Base-by-base conservation (phyloP, 2,888 invertebrate species). In the Acanthosepion lycidas region DNA sequence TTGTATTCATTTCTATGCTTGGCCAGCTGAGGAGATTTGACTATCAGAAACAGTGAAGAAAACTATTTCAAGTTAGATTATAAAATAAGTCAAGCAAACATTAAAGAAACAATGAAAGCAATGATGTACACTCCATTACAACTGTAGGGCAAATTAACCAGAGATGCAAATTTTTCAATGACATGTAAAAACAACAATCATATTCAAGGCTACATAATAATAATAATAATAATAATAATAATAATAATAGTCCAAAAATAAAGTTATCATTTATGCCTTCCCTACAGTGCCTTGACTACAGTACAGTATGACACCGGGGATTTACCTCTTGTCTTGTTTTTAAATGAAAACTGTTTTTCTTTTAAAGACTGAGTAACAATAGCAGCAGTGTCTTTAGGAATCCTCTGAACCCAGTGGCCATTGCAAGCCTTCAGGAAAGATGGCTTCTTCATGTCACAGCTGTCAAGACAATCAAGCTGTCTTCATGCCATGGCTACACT, bases 361-460 rank as follows among this genome's bases (percentile, higher is more conserved):
- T 12, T 78, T 33, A 78, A 9, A 78, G 78, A n/a, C n/a, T 78
- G 78, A 78, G 3, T 78, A 18, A 78, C 78, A 78, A 78, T 78
- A n/a, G 20, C 78, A 78, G n/a, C 78, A 33, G n/a, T 78, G n/a
- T 15, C 78, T 78, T n/a, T 15, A n/a, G n/a, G 78, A 78, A 78
- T n/a, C 12, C 78, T 78, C 15, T 78, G n/a, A 78, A 78, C 15
- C n/a, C 78, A 78, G n/a, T 78, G 78, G n/a, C 78, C 78, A 78
- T 78, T 78, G 78, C 78, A n/a, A 78, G 78, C 78, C 78, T 78
- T 78, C 78, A 78, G n/a, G 64, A 64, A 23, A 64, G 78, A 78
- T 78, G 78, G 78, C 78, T n/a, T 78, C 78, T n/a, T 78, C 78
- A 78, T 78, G 78, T 78, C 78, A 78, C 78, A 78, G 78, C 78